Percentiles rank a stretch among this genome's conserved stretches.
These are phyloP conservation scores for Chloroceryle aenea DNA, from an alignment of 2,113 vertebrate genomes.

Conservation along the genomic window DNA sequence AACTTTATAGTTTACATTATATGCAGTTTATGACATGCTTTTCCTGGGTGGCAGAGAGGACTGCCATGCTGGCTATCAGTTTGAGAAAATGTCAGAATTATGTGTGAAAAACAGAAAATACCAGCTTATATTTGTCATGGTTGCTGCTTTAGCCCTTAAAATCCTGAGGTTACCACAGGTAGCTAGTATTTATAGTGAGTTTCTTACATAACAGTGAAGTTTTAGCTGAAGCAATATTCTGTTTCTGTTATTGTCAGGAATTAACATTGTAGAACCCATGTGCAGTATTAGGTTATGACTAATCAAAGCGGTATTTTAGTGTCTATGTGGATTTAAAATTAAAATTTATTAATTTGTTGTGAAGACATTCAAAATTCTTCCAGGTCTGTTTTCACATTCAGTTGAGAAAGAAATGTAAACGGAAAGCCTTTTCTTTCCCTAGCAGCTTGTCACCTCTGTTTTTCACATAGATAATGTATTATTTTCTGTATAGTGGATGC, in stretches of 20 bases:
- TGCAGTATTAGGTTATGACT: background rate
- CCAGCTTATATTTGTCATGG: background rate
- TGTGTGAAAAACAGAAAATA: background rate
- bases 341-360: background rate
- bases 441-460: background rate
- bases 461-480: background rate
- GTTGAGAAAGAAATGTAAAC: background rate
- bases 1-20: background rate
- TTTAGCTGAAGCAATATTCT: background rate
- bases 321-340: background rate
- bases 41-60: background rate
- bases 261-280: accelerated
- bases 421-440: background rate
- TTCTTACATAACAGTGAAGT: background rate
- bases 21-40: background rate
- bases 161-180: background rate
- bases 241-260: background rate
- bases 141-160: background rate
- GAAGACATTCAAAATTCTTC: background rate
- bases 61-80: background rate
- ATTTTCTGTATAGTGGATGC: background rate
- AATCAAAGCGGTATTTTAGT: background rate
- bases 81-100: background rate
- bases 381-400: background rate
- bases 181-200: background rate